These are phyloP conservation scores for Eurytoma californica DNA, from an alignment of 2,888 invertebrate species.

Conservation along the genomic window DNA sequence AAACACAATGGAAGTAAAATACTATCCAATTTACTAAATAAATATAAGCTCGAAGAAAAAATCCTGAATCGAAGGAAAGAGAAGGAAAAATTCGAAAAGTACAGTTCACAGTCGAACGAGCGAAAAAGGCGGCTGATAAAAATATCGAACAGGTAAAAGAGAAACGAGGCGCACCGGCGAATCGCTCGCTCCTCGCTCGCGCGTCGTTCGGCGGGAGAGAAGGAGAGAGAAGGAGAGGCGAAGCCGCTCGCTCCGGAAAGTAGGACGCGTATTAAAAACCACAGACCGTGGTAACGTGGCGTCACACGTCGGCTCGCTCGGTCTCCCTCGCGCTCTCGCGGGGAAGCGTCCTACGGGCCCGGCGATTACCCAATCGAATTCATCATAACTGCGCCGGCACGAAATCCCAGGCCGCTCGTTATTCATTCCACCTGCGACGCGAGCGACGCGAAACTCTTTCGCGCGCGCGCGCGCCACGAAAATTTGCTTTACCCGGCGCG, in stretches of 20 bases:
- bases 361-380: conserved; percentile 73
- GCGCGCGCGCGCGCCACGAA: not conserved
- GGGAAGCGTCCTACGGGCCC: conserved; percentile 32
- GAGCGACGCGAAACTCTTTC: not conserved
- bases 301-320: conserved; percentile 59
- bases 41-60: too few species aligned
- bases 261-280: conserved; percentile 75
- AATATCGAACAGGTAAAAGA: conserved; percentile 40
- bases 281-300: conserved; percentile 69
- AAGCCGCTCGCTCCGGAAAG: conserved; percentile 68
- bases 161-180: conserved; percentile 11
- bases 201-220: conserved; percentile 35
- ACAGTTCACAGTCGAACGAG: not conserved
- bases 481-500: not conserved
- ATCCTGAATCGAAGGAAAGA: not conserved
- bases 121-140: conserved; percentile 17
- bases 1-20: too few species aligned
- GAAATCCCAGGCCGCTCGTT: conserved; percentile 59
- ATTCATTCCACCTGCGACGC: conserved; percentile 42
- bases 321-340: conserved; percentile 40
- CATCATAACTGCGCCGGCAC: conserved; percentile 69
- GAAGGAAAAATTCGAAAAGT: not conserved
- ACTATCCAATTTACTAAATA: too few species aligned
- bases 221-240: conserved; percentile 51
- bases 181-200: conserved; percentile 1